Evolutionary conservation across 1,140 invertebrate species (phyloP).

Genomic region (Psilanteris sp.): DNA sequence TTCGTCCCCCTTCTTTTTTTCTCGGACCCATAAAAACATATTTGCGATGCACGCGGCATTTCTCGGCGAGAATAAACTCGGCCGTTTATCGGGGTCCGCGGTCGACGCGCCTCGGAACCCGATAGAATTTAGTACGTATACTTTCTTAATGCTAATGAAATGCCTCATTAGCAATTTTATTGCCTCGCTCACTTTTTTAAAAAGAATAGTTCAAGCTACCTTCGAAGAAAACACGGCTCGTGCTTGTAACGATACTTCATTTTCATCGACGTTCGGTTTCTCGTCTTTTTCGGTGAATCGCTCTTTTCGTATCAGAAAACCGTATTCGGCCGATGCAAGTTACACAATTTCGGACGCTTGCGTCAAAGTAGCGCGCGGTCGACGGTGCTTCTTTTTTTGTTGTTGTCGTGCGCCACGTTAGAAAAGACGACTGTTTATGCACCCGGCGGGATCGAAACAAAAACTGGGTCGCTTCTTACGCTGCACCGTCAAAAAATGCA

Average conservation of each 20-base stretch:
- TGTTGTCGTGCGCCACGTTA: too few species aligned
- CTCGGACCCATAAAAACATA: conserved; percentile 25
- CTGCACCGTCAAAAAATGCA: too few species aligned
- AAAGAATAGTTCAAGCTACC: conserved; percentile 52
- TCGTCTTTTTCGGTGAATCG: conserved; percentile 35
- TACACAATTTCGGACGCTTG: conserved; percentile 20
- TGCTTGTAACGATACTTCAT: conserved; percentile 35
- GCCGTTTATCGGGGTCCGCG: conserved; percentile 19
- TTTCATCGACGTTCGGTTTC: conserved; percentile 48
- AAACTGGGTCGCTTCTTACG: too few species aligned
- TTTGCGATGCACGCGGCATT: conserved; percentile 29
- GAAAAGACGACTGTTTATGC: too few species aligned
- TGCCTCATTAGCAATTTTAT: conserved; percentile 62
- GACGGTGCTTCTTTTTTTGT: too few species aligned
- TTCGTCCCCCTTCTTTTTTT: conserved; percentile 6
- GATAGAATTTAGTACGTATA: conserved; percentile 47
- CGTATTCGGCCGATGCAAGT: conserved; percentile 6
- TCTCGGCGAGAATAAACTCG: conserved; percentile 18
- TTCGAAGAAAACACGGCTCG: conserved; percentile 45
- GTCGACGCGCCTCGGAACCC: neutral
- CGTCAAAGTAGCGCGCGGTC: too few species aligned
- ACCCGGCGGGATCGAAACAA: too few species aligned
- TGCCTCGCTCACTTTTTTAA: conserved; percentile 48
- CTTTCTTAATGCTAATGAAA: conserved; percentile 60
- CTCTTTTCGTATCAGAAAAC: conserved; percentile 23